These are phyloP conservation scores for Lipophrys pholis DNA, from an alignment of 2,113 vertebrate genomes.

Conservation along the genomic window DNA sequence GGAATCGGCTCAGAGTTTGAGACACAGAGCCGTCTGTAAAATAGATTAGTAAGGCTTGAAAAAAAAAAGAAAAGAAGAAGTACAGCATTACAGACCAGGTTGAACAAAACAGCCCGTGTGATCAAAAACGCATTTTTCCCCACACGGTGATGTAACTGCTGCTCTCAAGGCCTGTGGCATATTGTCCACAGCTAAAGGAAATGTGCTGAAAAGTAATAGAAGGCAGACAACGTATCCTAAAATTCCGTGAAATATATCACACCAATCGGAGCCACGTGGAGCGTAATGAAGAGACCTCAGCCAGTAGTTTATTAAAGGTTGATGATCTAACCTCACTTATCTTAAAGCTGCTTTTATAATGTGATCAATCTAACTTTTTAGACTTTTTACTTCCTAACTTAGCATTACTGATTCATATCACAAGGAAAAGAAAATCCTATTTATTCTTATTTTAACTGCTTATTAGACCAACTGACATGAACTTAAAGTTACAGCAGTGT, in stretches of 20 bases:
- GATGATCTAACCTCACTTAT: neutral
- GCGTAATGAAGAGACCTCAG: slow-evolving; percentile 1
- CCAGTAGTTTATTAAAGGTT: slow-evolving; percentile 4
- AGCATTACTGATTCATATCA: slow-evolving; percentile 25
- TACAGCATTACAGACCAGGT: slow-evolving; percentile 15
- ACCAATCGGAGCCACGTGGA: neutral
- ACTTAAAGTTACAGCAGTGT: slow-evolving; percentile 1
- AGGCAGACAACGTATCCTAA: slow-evolving; percentile 34
- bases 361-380: slow-evolving; percentile 7
- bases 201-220: slow-evolving; percentile 41
- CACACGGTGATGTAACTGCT: too few species aligned
- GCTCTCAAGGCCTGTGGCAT: slow-evolving; percentile 31
- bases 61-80: slow-evolving; percentile 38
- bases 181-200: slow-evolving; percentile 47
- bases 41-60: slow-evolving; percentile 54
- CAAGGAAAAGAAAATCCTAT: slow-evolving; percentile 17
- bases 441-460: slow-evolving; percentile 23
- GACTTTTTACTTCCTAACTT: slow-evolving; percentile 6
- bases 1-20: slow-evolving; percentile 4
- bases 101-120: slow-evolving; percentile 28
- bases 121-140: neutral
- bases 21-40: slow-evolving; percentile 21
- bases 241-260: slow-evolving; percentile 10
- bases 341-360: slow-evolving; percentile 25
- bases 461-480: slow-evolving; percentile 9